These are phyloP conservation scores for Noctua comes DNA, from an alignment of 2,888 invertebrate genomes.

Conservation along the genomic window DNA sequence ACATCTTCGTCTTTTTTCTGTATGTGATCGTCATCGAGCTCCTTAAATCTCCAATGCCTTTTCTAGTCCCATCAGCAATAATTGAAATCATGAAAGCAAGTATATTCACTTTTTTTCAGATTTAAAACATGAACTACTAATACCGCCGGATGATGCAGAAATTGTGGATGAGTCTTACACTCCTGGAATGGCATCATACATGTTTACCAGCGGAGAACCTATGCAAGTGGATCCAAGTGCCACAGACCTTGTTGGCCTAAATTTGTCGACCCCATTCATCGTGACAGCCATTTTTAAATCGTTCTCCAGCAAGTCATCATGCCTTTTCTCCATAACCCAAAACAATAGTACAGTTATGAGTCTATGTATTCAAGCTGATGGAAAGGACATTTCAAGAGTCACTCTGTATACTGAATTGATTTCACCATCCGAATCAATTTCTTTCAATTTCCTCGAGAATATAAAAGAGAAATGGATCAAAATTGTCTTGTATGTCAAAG, in stretches of 20 bases:
- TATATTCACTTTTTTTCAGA: constrained; percentile 5
- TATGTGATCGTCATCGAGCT: background rate
- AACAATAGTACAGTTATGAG: constrained; percentile 61
- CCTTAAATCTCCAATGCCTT: background rate
- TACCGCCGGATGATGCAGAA: background rate
- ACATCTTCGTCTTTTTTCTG: background rate
- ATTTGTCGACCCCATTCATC: constrained; percentile 72
- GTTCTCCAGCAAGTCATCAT: constrained; percentile 59
- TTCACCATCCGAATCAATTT: constrained; percentile 12
- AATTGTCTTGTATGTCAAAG: constrained; percentile 65
- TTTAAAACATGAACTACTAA: background rate
- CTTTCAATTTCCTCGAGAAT: constrained; percentile 4
- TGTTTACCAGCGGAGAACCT: background rate
- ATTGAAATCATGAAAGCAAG: background rate
- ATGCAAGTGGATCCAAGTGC: background rate
- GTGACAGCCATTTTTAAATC: constrained; percentile 73
- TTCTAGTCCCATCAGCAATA: background rate
- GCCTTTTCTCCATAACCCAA: constrained; percentile 77
- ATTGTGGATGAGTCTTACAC: background rate
- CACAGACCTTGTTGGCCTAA: constrained; percentile 28
- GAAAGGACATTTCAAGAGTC: constrained; percentile 54
- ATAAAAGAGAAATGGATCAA: constrained; percentile 59
- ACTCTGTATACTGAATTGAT: constrained; percentile 41
- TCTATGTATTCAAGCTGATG: constrained; percentile 67
- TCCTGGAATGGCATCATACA: background rate